Percentiles rank a stretch among this genome's conserved stretches.
Conservation (phyloP, 2,888 invertebrate genomes). For the Perdita meconis region DNA sequence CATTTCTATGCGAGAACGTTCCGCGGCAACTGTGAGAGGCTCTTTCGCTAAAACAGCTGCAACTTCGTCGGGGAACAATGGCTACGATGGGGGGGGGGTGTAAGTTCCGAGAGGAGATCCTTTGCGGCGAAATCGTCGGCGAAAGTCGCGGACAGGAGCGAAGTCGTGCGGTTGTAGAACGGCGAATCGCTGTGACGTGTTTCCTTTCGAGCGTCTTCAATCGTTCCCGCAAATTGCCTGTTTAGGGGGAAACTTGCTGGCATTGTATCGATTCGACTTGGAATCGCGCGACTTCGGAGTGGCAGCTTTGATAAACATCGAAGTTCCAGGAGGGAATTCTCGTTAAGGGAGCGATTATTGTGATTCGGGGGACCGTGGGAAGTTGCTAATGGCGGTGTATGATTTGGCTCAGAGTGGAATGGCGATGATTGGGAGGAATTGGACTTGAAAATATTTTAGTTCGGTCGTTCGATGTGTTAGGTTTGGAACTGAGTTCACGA, state of each 20-base stretch:
- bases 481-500: too few relatives aligned
- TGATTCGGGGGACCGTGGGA: not conserved
- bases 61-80: not conserved
- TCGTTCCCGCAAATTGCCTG: constrained; percentile 9
- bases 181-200: not conserved
- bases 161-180: not conserved
- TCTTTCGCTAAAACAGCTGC: not conserved
- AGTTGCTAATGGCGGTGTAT: not conserved
- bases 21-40: not conserved
- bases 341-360: not conserved
- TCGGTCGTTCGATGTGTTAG: too few relatives aligned
- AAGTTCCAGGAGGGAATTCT: not conserved
- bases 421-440: too few relatives aligned
- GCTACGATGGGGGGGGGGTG: too few relatives aligned
- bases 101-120: not conserved
- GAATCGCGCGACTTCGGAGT: not conserved
- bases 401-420: too few relatives aligned
- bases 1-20: not conserved
- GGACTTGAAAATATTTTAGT: too few relatives aligned
- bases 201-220: not conserved
- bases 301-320: not conserved
- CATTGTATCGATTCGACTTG: not conserved
- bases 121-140: not conserved
- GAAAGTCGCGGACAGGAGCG: not conserved
- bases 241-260: constrained; percentile 3